phyloP scores from a whole-genome alignment of 2,797 vertebrate species.

The Malacoctenus gilli region DNA sequence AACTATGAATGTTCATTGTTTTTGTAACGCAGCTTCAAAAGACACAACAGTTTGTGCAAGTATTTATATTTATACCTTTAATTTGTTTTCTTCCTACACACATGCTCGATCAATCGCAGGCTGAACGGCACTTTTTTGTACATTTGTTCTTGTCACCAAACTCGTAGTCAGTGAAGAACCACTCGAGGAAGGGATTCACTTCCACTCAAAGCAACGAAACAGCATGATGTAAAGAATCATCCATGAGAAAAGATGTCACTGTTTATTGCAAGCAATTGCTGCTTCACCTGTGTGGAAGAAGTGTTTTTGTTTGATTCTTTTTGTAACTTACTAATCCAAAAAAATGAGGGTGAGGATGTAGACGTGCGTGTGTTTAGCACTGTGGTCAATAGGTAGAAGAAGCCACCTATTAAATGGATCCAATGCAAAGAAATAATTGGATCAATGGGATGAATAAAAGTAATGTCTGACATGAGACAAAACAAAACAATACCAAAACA shows the following conservation, averaged over 20 bases:
- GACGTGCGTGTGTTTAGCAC: slow-evolving; percentile 34
- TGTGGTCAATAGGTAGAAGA: slow-evolving; percentile 49
- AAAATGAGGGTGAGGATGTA: slow-evolving; percentile 24
- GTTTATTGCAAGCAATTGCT: slow-evolving; percentile 26
- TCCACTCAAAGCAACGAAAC: slow-evolving; percentile 15
- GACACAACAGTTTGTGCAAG: slow-evolving; percentile 53
- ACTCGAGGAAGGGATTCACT: not conserved
- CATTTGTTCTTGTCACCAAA: slow-evolving; percentile 34
- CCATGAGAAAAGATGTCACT: slow-evolving; percentile 19
- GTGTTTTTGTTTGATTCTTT: not conserved
- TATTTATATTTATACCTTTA: slow-evolving; percentile 61
- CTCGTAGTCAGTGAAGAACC: slow-evolving; percentile 14
- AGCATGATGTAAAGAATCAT: slow-evolving; percentile 51
- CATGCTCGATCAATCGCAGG: slow-evolving; percentile 47
- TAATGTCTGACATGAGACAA: no score
- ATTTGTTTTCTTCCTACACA: slow-evolving; percentile 18
- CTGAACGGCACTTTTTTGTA: slow-evolving; percentile 67
- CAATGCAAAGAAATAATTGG: no score
- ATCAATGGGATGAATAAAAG: no score
- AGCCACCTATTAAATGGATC: not conserved
- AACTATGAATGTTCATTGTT: slow-evolving; percentile 68
- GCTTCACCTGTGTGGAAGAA: slow-evolving; percentile 2
- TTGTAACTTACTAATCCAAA: slow-evolving; percentile 2
- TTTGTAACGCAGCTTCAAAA: slow-evolving; percentile 57
- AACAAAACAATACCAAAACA: no score